phyloP scores from a whole-genome alignment of 2,113 vertebrate genomes.

The Megaptera novaeangliae region DNA sequence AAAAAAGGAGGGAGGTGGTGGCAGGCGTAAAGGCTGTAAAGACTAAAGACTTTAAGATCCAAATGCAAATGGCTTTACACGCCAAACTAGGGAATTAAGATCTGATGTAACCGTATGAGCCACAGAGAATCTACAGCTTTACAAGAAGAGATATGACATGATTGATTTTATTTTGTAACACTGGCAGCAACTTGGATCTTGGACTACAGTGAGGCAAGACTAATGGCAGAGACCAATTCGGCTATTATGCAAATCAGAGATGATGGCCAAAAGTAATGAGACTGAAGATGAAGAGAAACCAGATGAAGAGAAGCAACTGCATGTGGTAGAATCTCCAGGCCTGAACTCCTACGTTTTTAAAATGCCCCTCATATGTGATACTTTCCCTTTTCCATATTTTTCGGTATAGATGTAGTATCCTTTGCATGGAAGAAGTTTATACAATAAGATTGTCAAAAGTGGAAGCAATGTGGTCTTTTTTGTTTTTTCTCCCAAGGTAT shows the following conservation, averaged over 20 bases:
- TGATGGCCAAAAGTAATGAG: not conserved
- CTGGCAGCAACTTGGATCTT: not conserved
- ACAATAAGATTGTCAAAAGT: not conserved
- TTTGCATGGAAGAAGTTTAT: not conserved
- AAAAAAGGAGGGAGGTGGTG: not conserved
- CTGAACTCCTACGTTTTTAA: not conserved
- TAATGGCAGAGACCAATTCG: not conserved
- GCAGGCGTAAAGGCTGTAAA: not conserved
- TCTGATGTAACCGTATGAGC: not conserved
- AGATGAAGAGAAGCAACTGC: not conserved
- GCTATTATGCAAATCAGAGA: not conserved
- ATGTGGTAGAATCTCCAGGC: not conserved
- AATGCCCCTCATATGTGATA: not conserved
- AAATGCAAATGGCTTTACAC: not conserved
- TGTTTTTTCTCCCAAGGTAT: not conserved
- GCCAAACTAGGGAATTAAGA: constrained; percentile 2
- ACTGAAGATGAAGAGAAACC: not conserved
- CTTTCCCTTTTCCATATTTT: not conserved
- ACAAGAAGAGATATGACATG: not conserved
- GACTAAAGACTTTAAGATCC: not conserved
- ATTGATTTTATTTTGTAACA: constrained; percentile 1
- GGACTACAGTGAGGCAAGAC: not conserved
- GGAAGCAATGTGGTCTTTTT: not conserved
- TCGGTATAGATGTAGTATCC: not conserved
- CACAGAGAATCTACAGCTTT: not conserved